Percentiles rank a stretch among this genome's conserved stretches.
These are phyloP conservation scores for Nezara viridula DNA, from an alignment of 2,888 invertebrate species.

Conservation along the genomic window DNA sequence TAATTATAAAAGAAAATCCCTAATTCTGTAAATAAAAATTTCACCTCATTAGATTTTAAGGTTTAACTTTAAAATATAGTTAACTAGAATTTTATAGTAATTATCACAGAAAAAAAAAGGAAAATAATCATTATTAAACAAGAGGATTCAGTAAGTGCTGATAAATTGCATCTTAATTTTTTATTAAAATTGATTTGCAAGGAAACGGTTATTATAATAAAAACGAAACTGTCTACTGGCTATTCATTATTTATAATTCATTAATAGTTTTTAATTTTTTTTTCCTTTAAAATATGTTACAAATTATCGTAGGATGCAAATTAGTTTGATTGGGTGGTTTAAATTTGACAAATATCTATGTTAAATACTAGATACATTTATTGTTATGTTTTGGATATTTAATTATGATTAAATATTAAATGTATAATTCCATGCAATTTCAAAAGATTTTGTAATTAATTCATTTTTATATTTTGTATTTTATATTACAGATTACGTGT, in stretches of 20 bases:
- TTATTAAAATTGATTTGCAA: too few species aligned
- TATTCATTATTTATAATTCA: too few species aligned
- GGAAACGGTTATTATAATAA: neutral
- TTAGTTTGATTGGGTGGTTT: neutral
- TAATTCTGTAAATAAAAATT: too few species aligned
- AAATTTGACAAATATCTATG: neutral
- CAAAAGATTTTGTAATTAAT: neutral
- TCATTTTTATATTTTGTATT: neutral
- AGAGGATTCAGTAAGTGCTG: too few species aligned
- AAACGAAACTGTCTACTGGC: neutral
- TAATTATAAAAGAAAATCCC: too few species aligned
- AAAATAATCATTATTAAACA: too few species aligned
- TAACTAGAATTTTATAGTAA: too few species aligned
- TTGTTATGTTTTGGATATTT: neutral
- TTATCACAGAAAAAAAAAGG: too few species aligned
- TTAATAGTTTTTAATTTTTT: too few species aligned
- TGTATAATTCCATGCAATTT: slow-evolving; percentile 5
- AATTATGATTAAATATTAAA: neutral
- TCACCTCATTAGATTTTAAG: too few species aligned
- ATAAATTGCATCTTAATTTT: too few species aligned
- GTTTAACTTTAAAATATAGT: too few species aligned
- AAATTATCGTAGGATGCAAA: neutral
- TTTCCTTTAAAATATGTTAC: neutral
- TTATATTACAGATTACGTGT: neutral
- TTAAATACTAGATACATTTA: neutral